phyloP scores from a whole-genome alignment of 2,888 invertebrate genomes.

The Synergus laeviventris region DNA sequence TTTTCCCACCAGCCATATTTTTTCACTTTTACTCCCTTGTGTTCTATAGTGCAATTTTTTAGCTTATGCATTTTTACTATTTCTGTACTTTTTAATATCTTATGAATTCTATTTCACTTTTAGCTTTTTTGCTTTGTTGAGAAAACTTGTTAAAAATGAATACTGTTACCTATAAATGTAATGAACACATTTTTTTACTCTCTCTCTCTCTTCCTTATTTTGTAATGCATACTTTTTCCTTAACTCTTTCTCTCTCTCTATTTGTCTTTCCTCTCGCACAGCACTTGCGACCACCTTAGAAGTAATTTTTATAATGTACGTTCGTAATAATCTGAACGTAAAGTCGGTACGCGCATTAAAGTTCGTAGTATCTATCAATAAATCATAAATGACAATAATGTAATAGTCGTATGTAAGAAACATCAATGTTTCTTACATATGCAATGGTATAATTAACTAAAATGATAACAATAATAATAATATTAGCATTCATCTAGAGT shows the following conservation, averaged over 20 bases:
- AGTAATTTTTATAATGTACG: constrained; percentile 35
- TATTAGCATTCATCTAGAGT: constrained; percentile 26
- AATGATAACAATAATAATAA: constrained; percentile 37
- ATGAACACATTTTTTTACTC: constrained; percentile 69
- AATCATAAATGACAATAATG: constrained; percentile 14
- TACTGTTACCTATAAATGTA: constrained; percentile 72
- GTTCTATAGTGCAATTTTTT: constrained; percentile 23
- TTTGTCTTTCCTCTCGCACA: constrained; percentile 34
- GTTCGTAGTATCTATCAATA: constrained; percentile 7
- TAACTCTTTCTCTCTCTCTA: constrained; percentile 1
- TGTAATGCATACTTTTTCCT: constrained; percentile 25
- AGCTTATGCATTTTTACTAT: neutral
- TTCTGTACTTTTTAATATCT: constrained; percentile 42
- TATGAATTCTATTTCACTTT: constrained; percentile 40
- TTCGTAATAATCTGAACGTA: constrained; percentile 33
- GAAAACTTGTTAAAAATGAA: constrained; percentile 64
- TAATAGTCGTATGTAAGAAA: constrained; percentile 40
- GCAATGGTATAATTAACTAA: constrained; percentile 31
- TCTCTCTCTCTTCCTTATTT: constrained; percentile 38
- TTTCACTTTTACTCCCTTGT: constrained; percentile 35
- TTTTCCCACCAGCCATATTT: constrained; percentile 34
- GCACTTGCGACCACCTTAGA: constrained; percentile 39
- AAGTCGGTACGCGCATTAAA: constrained; percentile 31
- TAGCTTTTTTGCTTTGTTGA: constrained; percentile 47
- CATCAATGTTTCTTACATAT: too few species aligned